These are phyloP conservation scores for Villa cingulata DNA, from an alignment of 2,888 invertebrate genomes.

Conservation along the genomic window DNA sequence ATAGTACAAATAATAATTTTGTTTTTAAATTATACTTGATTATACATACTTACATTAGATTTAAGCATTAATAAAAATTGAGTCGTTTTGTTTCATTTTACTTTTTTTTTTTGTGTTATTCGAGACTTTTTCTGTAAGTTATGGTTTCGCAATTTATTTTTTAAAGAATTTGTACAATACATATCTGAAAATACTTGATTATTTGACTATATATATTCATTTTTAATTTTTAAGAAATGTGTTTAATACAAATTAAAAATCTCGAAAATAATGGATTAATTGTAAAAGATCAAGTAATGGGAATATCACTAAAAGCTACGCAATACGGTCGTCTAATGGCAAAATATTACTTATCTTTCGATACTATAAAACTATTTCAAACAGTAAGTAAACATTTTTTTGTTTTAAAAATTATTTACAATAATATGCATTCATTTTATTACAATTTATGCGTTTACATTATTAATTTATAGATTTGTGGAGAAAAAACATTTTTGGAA, in stretches of 20 bases:
- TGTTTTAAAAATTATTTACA: conserved; percentile 11
- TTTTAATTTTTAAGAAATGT: conserved; percentile 44
- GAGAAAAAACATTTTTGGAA: conserved; percentile 42
- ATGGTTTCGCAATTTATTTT: too few relatives aligned
- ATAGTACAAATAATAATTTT: too few relatives aligned
- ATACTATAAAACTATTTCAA: conserved; percentile 59
- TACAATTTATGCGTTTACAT: conserved; percentile 12
- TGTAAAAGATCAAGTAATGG: conserved; percentile 42
- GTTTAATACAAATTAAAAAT: conserved; percentile 54
- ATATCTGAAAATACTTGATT: too few relatives aligned
- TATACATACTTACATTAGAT: too few relatives aligned
- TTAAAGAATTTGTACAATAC: too few relatives aligned
- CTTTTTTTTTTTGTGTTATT: too few relatives aligned
- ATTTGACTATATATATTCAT: too few relatives aligned
- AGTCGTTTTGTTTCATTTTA: too few relatives aligned
- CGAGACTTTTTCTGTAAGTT: too few relatives aligned
- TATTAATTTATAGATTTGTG: conserved; percentile 39
- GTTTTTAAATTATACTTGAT: too few relatives aligned
- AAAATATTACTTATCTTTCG: conserved; percentile 51
- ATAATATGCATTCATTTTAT: too few relatives aligned
- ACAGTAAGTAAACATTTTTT: conserved; percentile 30
- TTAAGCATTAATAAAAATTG: too few relatives aligned
- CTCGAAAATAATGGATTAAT: conserved; percentile 50
- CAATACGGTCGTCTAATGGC: conserved; percentile 57
- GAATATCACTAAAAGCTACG: conserved; percentile 46